These are phyloP conservation scores for Pyrrhia umbra DNA, from an alignment of 2,888 invertebrate genomes.

Conservation along the genomic window DNA sequence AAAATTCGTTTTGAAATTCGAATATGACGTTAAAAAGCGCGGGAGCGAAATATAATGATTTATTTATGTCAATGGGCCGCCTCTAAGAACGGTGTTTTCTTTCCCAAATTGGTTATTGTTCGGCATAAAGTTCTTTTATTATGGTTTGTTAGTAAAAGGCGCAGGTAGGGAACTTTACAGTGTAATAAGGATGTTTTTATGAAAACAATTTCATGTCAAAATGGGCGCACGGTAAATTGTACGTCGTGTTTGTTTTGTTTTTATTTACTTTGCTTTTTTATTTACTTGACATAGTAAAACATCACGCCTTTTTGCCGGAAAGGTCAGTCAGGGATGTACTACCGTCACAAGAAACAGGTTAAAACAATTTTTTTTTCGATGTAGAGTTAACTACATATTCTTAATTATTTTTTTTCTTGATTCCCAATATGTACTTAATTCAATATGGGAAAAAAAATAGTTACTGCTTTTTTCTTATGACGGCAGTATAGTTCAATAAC, in stretches of 20 bases:
- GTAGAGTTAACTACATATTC: no score
- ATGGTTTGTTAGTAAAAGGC: slow-evolving; percentile 87
- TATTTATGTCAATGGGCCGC: slow-evolving; percentile 89
- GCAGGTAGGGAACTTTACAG: slow-evolving; percentile 80
- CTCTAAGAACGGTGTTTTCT: slow-evolving; percentile 82
- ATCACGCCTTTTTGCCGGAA: no score
- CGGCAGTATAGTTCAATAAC: no score
- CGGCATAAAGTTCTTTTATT: slow-evolving; percentile 87
- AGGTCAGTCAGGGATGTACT: no score
- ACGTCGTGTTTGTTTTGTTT: slow-evolving; percentile 45
- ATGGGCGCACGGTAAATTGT: slow-evolving; percentile 18
- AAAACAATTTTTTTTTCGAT: no score
- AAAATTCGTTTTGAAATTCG: slow-evolving; percentile 82
- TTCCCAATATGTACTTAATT: no score
- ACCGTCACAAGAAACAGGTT: no score
- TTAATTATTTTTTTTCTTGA: no score
- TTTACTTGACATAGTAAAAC: not conserved
- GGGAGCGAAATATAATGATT: slow-evolving; percentile 84
- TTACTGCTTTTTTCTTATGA: no score
- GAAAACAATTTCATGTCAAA: slow-evolving; percentile 65
- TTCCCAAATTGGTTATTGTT: slow-evolving; percentile 89
- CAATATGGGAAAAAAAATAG: no score
- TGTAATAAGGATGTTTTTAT: slow-evolving; percentile 79
- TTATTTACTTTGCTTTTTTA: slow-evolving; percentile 43
- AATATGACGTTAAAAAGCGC: slow-evolving; percentile 71